A percentile compares a stretch with the other conserved stretches of the same genome.
Conservation (phyloP, 2,888 invertebrate genomes). For the Plagodis pulveraria region DNA sequence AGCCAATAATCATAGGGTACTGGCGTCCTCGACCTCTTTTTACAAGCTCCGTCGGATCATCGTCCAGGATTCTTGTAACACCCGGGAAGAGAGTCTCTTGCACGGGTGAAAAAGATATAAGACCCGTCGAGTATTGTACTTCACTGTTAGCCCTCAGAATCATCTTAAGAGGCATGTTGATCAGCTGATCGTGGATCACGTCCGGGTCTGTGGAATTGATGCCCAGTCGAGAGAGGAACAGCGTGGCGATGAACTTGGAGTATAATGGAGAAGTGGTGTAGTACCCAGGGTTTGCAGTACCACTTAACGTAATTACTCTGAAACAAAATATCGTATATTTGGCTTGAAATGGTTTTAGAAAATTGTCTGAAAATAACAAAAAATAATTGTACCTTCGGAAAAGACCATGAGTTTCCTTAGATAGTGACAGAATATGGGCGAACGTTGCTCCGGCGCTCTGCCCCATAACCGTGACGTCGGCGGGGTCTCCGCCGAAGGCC, state of each 20-base stretch:
- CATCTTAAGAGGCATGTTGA: slow-evolving; percentile 30
- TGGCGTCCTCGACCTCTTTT: slow-evolving; percentile 38
- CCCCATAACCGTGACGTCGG: slow-evolving; percentile 42
- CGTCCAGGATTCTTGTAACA: slow-evolving; percentile 41
- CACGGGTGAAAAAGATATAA: slow-evolving; percentile 40
- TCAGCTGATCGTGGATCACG: slow-evolving; percentile 34
- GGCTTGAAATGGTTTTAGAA: background rate
- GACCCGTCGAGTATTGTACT: slow-evolving; percentile 30
- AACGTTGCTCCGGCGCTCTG: slow-evolving; percentile 71
- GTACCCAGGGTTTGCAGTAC: slow-evolving; percentile 14
- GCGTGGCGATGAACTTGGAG: slow-evolving; percentile 16
- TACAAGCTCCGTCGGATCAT: slow-evolving; percentile 42
- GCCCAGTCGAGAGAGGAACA: slow-evolving; percentile 54
- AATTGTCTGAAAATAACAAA: too few relatives aligned
- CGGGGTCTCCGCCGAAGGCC: slow-evolving; percentile 70
- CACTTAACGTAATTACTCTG: slow-evolving; percentile 43
- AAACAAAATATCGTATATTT: slow-evolving; percentile 7
- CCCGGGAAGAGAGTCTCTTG: slow-evolving; percentile 36
- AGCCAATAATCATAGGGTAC: slow-evolving; percentile 42
- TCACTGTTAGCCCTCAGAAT: slow-evolving; percentile 37
- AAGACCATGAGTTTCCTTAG: slow-evolving; percentile 60
- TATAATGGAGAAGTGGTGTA: slow-evolving; percentile 20
- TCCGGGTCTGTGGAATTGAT: slow-evolving; percentile 32
- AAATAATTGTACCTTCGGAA: slow-evolving; percentile 56
- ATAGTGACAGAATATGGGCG: slow-evolving; percentile 65